Evolutionary conservation across 1,140 invertebrate genomes (phyloP).

Genomic region (Micrasema minimum): DNA sequence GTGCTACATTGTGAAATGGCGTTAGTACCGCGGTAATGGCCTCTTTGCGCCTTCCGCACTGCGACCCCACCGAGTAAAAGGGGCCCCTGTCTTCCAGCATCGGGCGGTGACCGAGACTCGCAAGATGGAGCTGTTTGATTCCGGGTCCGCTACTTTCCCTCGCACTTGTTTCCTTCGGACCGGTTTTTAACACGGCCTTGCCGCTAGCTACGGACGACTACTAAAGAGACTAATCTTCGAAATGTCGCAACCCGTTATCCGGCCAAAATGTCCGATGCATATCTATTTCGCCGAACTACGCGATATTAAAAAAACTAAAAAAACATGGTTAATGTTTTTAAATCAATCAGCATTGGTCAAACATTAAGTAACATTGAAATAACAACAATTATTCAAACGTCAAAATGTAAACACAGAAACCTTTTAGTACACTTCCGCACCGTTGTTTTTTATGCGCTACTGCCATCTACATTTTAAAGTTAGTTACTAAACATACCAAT

Average conservation of each 20-base stretch:
- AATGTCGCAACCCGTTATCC: constrained; percentile 26
- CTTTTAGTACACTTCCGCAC: constrained; percentile 22
- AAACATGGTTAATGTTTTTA: too few relatives aligned
- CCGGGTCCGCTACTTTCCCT: constrained; percentile 11
- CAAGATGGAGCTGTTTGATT: constrained; percentile 1
- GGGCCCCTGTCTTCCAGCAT: neutral
- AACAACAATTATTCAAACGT: neutral
- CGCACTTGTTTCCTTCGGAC: constrained; percentile 2
- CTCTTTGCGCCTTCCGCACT: neutral
- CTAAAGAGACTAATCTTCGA: constrained; percentile 23
- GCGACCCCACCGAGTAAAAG: constrained; percentile 10
- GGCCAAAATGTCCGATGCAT: constrained; percentile 10
- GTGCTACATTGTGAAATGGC: constrained; percentile 33
- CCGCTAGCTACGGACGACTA: constrained; percentile 30
- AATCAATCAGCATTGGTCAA: too few relatives aligned
- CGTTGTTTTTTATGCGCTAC: neutral
- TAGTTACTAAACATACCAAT: too few relatives aligned
- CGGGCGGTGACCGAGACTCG: neutral
- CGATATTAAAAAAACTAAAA: too few relatives aligned
- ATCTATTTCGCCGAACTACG: constrained; percentile 5
- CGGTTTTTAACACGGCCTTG: constrained; percentile 32
- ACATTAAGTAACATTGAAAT: neutral
- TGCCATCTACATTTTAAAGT: neutral
- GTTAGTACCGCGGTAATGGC: constrained; percentile 34
- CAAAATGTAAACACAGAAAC: neutral